Conservation (phyloP, 2,888 invertebrate genomes). For the Reticulitermes lucifugus region DNA sequence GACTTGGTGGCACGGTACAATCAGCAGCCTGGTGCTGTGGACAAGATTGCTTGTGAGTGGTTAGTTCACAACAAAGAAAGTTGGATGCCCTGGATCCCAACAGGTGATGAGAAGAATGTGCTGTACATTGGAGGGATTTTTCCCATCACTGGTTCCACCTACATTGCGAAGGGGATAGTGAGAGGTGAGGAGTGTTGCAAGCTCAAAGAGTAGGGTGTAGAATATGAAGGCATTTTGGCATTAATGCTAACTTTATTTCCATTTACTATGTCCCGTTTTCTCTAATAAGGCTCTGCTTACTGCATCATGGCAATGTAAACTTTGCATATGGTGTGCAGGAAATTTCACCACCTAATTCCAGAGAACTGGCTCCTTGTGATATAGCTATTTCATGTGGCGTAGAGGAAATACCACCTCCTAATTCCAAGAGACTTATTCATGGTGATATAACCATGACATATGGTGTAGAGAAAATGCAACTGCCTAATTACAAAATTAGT, state of each 20-base stretch:
- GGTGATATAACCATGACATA: no score
- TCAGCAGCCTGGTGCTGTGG: conserved; percentile 34
- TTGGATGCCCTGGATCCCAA: conserved; percentile 66
- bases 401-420: no score
- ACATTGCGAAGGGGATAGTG: conserved; percentile 71
- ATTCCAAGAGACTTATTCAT: no score
- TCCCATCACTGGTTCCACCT: conserved; percentile 72
- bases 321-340: no score
- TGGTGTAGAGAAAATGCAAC: no score
- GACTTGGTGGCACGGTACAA: conserved; percentile 64
- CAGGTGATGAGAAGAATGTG: conserved; percentile 61
- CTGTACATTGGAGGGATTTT: conserved; percentile 78
- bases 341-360: no score
- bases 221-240: neutral
- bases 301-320: neutral
- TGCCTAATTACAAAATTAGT: no score
- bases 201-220: neutral
- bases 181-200: conserved; percentile 60
- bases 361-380: no score
- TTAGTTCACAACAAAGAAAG: conserved; percentile 65
- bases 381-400: no score
- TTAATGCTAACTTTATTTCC: no score
- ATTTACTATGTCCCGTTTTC: neutral
- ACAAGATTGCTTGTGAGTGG: conserved; percentile 74
- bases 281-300: neutral